phyloP scores from a whole-genome alignment of 1,140 invertebrate species.

The Armadillidium nasatum region DNA sequence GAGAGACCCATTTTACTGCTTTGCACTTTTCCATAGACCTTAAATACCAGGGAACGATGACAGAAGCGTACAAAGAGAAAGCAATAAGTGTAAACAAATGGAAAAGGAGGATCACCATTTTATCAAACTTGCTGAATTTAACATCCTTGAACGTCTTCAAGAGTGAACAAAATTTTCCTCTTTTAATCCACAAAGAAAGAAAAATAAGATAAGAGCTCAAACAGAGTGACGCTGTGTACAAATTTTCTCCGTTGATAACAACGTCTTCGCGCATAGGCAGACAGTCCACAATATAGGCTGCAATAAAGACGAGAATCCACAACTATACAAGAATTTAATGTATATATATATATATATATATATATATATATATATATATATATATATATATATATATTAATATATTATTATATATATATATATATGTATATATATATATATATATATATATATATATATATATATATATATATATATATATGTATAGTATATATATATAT shows the following conservation, averaged over 20 bases:
- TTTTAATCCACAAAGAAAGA: background rate
- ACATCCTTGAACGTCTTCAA: background rate
- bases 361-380: too few relatives aligned
- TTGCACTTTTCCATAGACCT: background rate
- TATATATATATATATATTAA: too few relatives aligned
- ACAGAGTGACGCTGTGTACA: background rate
- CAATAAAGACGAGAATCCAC: background rate
- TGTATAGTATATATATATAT: too few relatives aligned
- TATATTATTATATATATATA: too few relatives aligned
- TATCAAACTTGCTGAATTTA: background rate
- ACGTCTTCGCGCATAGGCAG: background rate
- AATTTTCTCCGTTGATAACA: background rate
- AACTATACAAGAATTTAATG: too few relatives aligned
- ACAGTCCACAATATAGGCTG: background rate
- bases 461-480: too few relatives aligned
- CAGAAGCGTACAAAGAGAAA: background rate
- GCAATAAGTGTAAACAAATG: background rate
- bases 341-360: too few relatives aligned
- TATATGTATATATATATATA: too few relatives aligned
- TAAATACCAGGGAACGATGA: background rate
- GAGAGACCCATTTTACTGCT: background rate
- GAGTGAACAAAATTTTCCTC: background rate
- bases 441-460: too few relatives aligned
- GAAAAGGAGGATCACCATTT: background rate
- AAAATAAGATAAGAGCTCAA: background rate